Percentiles rank a stretch among this genome's conserved stretches.
Conservation (phyloP, 1,140 invertebrate genomes). For the Berghia stephanieae region DNA sequence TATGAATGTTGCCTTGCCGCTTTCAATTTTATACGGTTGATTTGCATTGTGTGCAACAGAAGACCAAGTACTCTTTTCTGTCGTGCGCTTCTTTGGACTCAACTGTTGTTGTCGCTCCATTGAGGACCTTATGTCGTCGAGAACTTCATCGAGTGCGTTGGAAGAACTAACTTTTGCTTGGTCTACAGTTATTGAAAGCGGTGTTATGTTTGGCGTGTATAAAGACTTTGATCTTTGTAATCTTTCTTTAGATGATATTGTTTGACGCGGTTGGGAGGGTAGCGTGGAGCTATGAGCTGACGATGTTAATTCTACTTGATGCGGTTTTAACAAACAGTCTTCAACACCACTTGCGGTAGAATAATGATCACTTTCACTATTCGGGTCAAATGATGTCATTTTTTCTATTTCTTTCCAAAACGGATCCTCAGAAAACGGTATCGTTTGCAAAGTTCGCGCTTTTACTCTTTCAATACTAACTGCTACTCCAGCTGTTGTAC, state of each 20-base stretch:
- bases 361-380: conserved; percentile 14
- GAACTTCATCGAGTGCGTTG: conserved; percentile 58
- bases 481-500: conserved; percentile 46
- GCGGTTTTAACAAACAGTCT: not conserved
- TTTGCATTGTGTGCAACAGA: conserved; percentile 3
- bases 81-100: conserved; percentile 47
- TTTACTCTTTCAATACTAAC: conserved; percentile 61
- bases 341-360: conserved; percentile 5
- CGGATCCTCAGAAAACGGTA: conserved; percentile 60
- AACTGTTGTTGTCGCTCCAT: conserved; percentile 53
- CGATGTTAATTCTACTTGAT: conserved; percentile 27
- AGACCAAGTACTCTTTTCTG: conserved; percentile 22
- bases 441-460: conserved; percentile 60
- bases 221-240: conserved; percentile 41
- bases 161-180: conserved; percentile 36
- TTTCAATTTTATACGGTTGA: conserved; percentile 10
- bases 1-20: conserved; percentile 10
- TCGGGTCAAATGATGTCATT: conserved; percentile 55
- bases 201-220: conserved; percentile 55
- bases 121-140: conserved; percentile 55
- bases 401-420: conserved; percentile 63
- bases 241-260: conserved; percentile 31
- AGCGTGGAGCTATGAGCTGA: conserved; percentile 36
- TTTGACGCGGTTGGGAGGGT: conserved; percentile 33
- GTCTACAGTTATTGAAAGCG: conserved; percentile 49